Evolutionary conservation across 2,113 vertebrate species (phyloP).

Genomic region (Salvelinus sp.): DNA sequence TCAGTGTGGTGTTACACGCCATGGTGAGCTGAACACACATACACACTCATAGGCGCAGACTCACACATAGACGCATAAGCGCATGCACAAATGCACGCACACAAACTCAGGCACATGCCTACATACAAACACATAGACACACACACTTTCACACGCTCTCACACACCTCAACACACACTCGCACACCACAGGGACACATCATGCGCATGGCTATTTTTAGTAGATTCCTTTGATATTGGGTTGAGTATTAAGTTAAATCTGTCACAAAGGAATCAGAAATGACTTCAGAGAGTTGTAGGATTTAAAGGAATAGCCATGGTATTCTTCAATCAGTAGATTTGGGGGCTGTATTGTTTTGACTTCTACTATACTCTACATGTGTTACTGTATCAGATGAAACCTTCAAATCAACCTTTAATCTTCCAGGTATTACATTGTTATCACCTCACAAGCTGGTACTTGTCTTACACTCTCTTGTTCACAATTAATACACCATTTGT

Average conservation of each 20-base stretch:
- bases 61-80: background rate
- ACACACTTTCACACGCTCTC: background rate
- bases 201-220: conserved; percentile 33
- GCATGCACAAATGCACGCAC: background rate
- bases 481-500: too few species aligned
- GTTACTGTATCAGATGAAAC: too few species aligned
- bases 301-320: background rate
- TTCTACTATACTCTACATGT: background rate
- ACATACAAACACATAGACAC: background rate
- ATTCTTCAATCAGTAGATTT: background rate
- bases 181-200: conserved; percentile 23
- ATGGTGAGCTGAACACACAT: background rate
- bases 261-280: conserved; percentile 19
- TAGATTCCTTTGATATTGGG: conserved; percentile 35
- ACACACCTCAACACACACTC: background rate
- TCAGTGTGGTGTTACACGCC: background rate
- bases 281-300: conserved; percentile 10
- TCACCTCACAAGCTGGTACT: too few species aligned
- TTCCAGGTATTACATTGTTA: too few species aligned
- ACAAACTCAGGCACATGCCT: background rate
- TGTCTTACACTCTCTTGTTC: too few species aligned
- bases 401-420: too few species aligned
- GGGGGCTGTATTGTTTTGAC: too few species aligned
- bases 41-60: background rate
- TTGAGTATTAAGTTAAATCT: conserved; percentile 27